A percentile compares a stretch with the other conserved stretches of the same genome.
These are phyloP conservation scores for Amorpha juglandis DNA, from an alignment of 2,888 invertebrate species.

Conservation along the genomic window DNA sequence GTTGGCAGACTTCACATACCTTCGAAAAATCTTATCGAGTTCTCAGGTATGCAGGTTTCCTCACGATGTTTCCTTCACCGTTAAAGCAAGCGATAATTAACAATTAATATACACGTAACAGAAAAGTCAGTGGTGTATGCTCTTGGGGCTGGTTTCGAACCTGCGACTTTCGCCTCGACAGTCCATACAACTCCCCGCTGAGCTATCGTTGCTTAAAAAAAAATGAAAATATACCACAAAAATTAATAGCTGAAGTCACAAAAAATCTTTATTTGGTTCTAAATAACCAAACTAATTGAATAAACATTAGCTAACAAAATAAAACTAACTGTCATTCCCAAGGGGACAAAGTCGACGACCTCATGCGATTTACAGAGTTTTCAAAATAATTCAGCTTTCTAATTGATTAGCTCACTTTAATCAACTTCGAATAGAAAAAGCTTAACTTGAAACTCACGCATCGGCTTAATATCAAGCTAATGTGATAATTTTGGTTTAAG, in stretches of 20 bases:
- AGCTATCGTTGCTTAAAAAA: too few relatives aligned
- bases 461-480: background rate
- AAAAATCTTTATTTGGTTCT: background rate
- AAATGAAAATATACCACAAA: background rate
- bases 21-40: too few relatives aligned
- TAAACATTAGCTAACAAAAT: background rate
- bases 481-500: background rate
- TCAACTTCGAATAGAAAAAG: background rate
- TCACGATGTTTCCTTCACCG: too few relatives aligned
- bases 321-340: background rate
- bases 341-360: background rate
- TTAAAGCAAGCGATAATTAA: too few relatives aligned
- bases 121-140: too few relatives aligned
- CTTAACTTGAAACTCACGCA: background rate
- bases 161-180: too few relatives aligned
- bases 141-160: too few relatives aligned
- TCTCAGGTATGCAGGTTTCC: too few relatives aligned
- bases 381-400: background rate
- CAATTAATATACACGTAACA: too few relatives aligned
- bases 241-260: background rate
- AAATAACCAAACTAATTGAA: background rate
- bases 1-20: too few relatives aligned
- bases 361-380: background rate
- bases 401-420: conserved; percentile 4
- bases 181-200: too few relatives aligned